A percentile compares a stretch with the other conserved stretches of the same genome.
These are phyloP conservation scores for Mobula birostris DNA, from an alignment of 2,113 vertebrate genomes.

Conservation along the genomic window DNA sequence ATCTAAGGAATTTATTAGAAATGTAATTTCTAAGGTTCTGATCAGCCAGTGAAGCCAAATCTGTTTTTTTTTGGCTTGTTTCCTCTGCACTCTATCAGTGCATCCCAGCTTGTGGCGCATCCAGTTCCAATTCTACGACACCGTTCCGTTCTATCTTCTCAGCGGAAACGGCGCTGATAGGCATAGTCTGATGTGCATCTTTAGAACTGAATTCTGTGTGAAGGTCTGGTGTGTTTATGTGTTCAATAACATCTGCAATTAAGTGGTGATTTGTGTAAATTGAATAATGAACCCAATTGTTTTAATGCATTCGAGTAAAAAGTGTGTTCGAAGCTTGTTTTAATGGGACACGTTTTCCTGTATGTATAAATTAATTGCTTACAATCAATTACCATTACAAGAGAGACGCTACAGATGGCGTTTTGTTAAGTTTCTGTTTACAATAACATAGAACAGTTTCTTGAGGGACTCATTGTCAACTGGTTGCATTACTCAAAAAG, in stretches of 20 bases:
- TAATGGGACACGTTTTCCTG: conserved; percentile 37
- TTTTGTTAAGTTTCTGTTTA: conserved; percentile 36
- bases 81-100: neutral
- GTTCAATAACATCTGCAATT: conserved; percentile 37
- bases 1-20: neutral
- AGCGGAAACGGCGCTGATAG: neutral
- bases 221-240: conserved; percentile 34
- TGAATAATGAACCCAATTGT: conserved; percentile 35
- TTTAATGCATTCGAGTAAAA: conserved; percentile 37
- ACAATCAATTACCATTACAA: conserved; percentile 37
- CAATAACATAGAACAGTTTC: conserved; percentile 36
- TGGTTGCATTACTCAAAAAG: neutral
- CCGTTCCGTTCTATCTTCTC: neutral
- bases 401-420: conserved; percentile 36
- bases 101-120: neutral
- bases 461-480: conserved; percentile 32
- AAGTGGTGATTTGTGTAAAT: conserved; percentile 37
- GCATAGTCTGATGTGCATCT: neutral
- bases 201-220: conserved; percentile 34
- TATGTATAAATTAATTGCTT: conserved; percentile 37
- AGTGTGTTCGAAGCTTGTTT: conserved; percentile 37
- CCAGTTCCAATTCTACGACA: neutral
- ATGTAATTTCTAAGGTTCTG: neutral
- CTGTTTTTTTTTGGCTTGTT: neutral
- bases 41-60: neutral